phyloP scores from a whole-genome alignment of 2,113 vertebrate genomes.

The Paramormyrops kingsleyae region DNA sequence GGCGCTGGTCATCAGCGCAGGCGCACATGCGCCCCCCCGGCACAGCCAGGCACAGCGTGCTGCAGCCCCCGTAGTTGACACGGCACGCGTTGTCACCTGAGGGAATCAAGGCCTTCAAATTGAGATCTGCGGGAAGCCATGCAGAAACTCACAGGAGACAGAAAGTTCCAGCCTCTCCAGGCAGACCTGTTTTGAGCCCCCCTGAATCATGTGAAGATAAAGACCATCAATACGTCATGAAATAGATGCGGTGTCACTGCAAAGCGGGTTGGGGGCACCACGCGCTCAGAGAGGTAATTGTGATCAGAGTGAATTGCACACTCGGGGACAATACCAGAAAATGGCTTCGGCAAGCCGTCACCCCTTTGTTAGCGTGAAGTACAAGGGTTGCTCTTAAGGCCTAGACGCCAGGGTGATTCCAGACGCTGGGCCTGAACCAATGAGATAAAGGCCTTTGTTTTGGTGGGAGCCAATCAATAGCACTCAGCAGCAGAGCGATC shows the following conservation, averaged over 20 bases:
- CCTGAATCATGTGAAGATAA: constrained; percentile 27
- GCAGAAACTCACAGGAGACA: background rate
- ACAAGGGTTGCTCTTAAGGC: constrained; percentile 25
- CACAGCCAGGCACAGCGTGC: constrained; percentile 70
- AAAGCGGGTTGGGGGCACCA: constrained; percentile 22
- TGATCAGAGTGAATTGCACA: constrained; percentile 38
- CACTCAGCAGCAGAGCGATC: constrained; percentile 40
- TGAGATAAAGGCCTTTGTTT: constrained; percentile 58
- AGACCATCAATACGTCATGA: constrained; percentile 35
- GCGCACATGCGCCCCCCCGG: constrained; percentile 74
- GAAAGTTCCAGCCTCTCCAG: background rate
- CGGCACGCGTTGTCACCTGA: constrained; percentile 76
- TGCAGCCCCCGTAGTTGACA: constrained; percentile 72
- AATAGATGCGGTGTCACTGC: constrained; percentile 39
- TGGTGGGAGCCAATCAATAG: constrained; percentile 50
- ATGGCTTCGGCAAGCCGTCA: constrained; percentile 32
- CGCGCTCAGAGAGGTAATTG: constrained; percentile 26
- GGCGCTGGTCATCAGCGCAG: constrained; percentile 74
- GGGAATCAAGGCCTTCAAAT: background rate
- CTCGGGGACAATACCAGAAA: background rate
- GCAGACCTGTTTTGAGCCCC: background rate
- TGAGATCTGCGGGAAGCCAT: background rate
- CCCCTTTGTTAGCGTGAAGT: constrained; percentile 45
- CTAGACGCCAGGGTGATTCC: constrained; percentile 49
- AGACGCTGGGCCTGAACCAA: constrained; percentile 55